Conservation (phyloP, 2,113 vertebrate species). For the Pontoporia blainvillei region DNA sequence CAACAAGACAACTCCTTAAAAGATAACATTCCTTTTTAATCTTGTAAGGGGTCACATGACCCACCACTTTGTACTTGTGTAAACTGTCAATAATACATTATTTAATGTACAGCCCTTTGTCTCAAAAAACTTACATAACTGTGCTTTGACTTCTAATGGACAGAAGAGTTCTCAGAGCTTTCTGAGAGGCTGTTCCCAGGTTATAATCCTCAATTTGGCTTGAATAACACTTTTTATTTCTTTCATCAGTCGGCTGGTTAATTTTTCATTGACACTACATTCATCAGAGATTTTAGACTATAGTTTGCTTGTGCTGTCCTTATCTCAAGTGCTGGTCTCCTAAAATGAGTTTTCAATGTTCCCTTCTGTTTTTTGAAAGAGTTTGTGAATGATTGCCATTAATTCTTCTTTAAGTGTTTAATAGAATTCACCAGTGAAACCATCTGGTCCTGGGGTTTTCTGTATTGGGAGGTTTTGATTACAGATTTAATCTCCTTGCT, state of each 20-base stretch:
- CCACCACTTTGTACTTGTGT: neutral
- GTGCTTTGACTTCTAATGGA: neutral
- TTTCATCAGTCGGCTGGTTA: neutral
- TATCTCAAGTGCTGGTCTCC: neutral
- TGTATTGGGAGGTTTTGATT: neutral
- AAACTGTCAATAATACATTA: neutral
- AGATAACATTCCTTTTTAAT: neutral
- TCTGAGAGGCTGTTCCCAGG: neutral
- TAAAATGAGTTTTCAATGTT: neutral
- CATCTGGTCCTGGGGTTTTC: neutral
- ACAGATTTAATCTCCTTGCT: neutral
- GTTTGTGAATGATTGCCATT: neutral
- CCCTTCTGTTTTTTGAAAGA: neutral
- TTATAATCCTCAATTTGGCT: neutral
- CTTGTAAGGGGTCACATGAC: neutral
- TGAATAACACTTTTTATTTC: neutral
- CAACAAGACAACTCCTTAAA: neutral
- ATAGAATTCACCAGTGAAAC: neutral
- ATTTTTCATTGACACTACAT: neutral
- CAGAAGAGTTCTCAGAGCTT: neutral
- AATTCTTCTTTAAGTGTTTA: neutral
- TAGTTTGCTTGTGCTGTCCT: neutral
- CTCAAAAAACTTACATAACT: neutral
- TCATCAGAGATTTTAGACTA: neutral
- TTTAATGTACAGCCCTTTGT: neutral